phyloP scores from a whole-genome alignment of 2,797 vertebrate species.

The Premnoplex brunnescens region DNA sequence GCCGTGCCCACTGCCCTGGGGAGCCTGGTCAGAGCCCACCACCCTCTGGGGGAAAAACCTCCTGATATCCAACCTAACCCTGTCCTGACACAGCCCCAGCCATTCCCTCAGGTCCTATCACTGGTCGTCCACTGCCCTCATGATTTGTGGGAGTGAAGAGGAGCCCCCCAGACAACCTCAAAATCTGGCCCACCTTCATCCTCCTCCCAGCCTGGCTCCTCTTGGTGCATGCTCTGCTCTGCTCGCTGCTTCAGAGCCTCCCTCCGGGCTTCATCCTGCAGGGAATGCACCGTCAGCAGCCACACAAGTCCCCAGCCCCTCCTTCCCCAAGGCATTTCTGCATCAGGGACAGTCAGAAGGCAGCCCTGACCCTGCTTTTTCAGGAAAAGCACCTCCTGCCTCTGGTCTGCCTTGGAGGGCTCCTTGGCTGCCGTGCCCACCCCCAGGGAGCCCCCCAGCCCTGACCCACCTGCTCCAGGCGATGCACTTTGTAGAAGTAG shows the following conservation, averaged over 20 bases:
- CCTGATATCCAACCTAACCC: background rate
- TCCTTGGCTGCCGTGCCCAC: background rate
- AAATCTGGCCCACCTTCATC: conserved; percentile 76
- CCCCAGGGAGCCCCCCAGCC: background rate
- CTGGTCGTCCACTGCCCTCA: background rate
- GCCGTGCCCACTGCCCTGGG: background rate
- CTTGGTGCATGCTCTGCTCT: conserved; percentile 86
- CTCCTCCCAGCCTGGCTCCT: conserved; percentile 93
- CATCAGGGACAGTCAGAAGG: background rate
- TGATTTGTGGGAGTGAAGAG: background rate
- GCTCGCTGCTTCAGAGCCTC: conserved; percentile 93
- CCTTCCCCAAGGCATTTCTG: background rate
- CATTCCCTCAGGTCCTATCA: background rate
- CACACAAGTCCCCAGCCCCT: rapidly evolving
- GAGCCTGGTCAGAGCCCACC: background rate
- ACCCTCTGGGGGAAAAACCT: background rate
- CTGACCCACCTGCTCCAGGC: conserved; percentile 87
- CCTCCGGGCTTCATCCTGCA: conserved; percentile 91
- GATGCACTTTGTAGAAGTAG: conserved; percentile 96
- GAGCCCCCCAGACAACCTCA: background rate
- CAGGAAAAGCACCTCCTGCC: background rate
- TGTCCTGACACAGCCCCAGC: background rate
- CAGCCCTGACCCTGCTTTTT: background rate
- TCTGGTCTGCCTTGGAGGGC: background rate
- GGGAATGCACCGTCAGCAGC: background rate